Evolutionary conservation across 2,888 invertebrate species (phyloP).

Genomic region (Sphaeridia pumilis): DNA sequence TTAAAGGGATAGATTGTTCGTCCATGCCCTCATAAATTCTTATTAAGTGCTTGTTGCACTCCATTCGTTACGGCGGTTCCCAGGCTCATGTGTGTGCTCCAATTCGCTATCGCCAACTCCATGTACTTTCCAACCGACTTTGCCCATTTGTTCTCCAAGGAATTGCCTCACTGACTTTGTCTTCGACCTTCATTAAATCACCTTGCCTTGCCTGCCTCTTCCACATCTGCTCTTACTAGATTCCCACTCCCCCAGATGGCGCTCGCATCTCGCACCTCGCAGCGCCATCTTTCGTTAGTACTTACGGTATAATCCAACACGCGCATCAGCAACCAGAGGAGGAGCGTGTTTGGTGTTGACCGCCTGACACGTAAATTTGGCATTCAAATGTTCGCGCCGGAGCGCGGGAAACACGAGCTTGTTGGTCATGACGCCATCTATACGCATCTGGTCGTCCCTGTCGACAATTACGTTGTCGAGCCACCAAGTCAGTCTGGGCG

Average conservation of each 20-base stretch:
- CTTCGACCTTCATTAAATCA: no score
- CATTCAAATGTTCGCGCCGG: slow-evolving; percentile 68
- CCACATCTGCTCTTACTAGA: no score
- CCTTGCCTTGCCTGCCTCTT: no score
- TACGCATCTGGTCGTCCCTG: slow-evolving; percentile 55
- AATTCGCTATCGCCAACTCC: no score
- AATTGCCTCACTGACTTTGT: no score
- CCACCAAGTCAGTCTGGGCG: slow-evolving; percentile 71
- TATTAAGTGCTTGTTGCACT: not conserved
- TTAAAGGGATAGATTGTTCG: not conserved
- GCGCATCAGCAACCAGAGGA: slow-evolving; percentile 63
- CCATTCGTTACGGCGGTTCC: no score
- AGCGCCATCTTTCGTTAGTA: no score
- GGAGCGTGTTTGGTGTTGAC: slow-evolving; percentile 72
- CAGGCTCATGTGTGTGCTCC: no score
- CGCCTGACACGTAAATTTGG: slow-evolving; percentile 73
- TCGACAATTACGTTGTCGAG: slow-evolving; percentile 72
- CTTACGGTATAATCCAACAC: slow-evolving; percentile 77
- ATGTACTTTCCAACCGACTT: no score
- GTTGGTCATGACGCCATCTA: slow-evolving; percentile 62
- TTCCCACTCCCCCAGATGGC: no score
- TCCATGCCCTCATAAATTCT: not conserved
- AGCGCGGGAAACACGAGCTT: slow-evolving; percentile 66
- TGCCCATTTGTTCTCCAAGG: no score
- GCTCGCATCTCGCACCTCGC: no score